phyloP scores from a whole-genome alignment of 2,113 vertebrate species.

The Epinephelus moara region DNA sequence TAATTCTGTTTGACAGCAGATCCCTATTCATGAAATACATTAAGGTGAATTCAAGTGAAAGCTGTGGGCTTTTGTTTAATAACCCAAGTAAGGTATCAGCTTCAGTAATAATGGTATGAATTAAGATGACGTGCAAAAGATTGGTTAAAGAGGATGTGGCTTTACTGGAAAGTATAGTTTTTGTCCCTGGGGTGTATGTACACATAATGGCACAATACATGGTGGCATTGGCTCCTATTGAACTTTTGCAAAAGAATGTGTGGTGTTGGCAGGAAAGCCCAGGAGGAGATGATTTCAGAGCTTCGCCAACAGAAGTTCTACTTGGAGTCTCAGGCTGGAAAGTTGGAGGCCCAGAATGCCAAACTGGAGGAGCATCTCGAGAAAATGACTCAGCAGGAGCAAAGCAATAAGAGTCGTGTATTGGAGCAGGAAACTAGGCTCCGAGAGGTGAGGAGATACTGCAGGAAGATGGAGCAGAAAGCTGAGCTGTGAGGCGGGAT shows the following conservation, averaged over 20 bases:
- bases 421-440: conserved; percentile 93
- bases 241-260: conserved; percentile 14
- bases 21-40: neutral
- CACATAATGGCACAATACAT: neutral
- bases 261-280: conserved; percentile 92
- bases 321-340: conserved; percentile 97
- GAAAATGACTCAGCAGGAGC: conserved; percentile 97
- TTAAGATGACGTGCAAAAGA: neutral
- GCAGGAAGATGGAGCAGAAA: neutral
- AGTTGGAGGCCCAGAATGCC: conserved; percentile 97
- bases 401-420: conserved; percentile 93
- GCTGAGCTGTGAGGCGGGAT: neutral
- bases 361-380: conserved; percentile 98
- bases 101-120: neutral
- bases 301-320: conserved; percentile 99
- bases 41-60: neutral
- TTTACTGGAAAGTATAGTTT: neutral
- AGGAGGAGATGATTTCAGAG: conserved; percentile 99
- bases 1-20: neutral
- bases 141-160: neutral
- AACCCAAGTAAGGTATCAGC: neutral
- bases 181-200: neutral
- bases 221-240: conserved; percentile 3
- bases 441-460: conserved; percentile 88
- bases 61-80: neutral